Evolutionary conservation across 2,113 vertebrate genomes (phyloP).

Genomic region (Chaetops frenatus): DNA sequence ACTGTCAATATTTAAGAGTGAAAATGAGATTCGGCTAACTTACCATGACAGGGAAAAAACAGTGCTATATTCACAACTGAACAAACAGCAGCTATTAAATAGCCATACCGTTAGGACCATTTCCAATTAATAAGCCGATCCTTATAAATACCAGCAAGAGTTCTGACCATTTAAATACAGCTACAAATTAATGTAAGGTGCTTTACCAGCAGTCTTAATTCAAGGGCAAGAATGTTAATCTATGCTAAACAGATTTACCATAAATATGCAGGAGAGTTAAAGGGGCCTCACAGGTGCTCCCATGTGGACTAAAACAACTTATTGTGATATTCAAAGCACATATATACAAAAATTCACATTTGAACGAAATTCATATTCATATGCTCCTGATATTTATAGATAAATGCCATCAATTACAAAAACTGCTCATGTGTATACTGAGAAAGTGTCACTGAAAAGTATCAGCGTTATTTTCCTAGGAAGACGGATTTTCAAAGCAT

Average conservation of each 20-base stretch:
- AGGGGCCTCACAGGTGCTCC: neutral
- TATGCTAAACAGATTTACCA: conserved; percentile 4
- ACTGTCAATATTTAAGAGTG: neutral
- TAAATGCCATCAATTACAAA: neutral
- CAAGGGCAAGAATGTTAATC: conserved; percentile 27
- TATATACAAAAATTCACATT: neutral
- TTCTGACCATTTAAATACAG: neutral
- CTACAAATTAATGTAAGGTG: neutral
- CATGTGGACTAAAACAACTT: neutral
- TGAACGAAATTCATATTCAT: neutral
- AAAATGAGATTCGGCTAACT: neutral
- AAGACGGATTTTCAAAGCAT: neutral
- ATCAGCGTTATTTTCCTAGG: neutral
- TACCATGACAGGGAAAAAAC: neutral
- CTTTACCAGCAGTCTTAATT: neutral
- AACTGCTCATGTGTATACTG: neutral
- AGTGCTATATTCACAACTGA: neutral
- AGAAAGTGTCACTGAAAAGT: neutral
- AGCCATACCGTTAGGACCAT: neutral
- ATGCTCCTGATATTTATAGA: neutral
- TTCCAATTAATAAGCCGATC: neutral
- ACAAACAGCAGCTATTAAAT: neutral
- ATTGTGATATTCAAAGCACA: neutral
- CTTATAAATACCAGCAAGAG: neutral
- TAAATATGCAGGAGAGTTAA: neutral